Percentiles rank a stretch among this genome's conserved stretches.
Evolutionary conservation across 2,113 vertebrate genomes (phyloP).

Genomic region (Pan paniscus): DNA sequence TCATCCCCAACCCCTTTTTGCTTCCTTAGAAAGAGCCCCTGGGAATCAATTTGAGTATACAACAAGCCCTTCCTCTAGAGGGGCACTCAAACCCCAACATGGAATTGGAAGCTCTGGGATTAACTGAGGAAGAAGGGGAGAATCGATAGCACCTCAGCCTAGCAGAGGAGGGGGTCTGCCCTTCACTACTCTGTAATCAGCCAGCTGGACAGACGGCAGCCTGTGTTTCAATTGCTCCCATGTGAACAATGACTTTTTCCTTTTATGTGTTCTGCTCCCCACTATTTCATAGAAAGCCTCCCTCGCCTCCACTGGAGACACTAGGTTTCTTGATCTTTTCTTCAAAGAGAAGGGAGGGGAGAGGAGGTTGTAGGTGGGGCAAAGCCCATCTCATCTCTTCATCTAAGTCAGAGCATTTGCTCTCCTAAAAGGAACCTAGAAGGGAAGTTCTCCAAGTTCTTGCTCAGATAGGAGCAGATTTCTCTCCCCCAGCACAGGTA

Average conservation of each 20-base stretch:
- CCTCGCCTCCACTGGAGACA: background rate
- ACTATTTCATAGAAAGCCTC: background rate
- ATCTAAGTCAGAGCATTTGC: background rate
- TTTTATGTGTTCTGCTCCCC: background rate
- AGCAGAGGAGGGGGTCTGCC: background rate
- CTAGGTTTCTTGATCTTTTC: background rate
- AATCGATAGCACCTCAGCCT: constrained; percentile 43
- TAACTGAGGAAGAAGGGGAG: background rate
- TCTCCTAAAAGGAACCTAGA: background rate
- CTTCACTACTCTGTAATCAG: background rate
- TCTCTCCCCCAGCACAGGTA: background rate
- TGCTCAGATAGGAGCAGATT: background rate
- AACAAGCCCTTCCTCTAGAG: background rate
- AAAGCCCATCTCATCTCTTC: background rate
- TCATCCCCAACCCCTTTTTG: background rate
- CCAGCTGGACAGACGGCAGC: background rate
- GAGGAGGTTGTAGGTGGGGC: background rate
- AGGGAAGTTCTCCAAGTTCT: background rate
- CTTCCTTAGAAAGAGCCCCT: background rate
- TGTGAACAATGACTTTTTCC: constrained; percentile 69
- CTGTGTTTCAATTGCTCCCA: background rate
- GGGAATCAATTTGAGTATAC: background rate
- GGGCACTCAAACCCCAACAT: background rate
- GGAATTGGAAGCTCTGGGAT: constrained; percentile 22
- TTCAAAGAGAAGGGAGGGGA: background rate